These are phyloP conservation scores for Pantherophis guttatus DNA, from an alignment of 2,113 vertebrate species.

Conservation along the genomic window DNA sequence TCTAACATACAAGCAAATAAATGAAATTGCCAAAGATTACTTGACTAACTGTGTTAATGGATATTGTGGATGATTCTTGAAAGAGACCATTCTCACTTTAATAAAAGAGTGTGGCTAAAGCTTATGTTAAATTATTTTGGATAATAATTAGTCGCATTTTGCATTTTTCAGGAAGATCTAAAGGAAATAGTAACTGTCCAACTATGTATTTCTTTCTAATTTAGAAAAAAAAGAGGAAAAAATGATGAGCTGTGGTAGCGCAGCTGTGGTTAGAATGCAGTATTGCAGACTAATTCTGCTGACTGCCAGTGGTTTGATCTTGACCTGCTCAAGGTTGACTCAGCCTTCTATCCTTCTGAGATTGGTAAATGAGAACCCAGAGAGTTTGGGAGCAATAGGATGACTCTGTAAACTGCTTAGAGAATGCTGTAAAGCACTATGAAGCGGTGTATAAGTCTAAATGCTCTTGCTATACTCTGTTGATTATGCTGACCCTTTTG, in stretches of 20 bases:
- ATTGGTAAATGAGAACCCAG: neutral
- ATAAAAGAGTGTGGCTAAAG: neutral
- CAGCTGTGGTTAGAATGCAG: neutral
- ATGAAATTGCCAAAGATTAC: neutral
- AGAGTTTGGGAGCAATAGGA: neutral
- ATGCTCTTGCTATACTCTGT: neutral
- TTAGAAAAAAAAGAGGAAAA: neutral
- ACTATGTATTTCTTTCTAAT: neutral
- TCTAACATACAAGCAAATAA: neutral
- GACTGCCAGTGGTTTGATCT: neutral
- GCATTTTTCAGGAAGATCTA: neutral
- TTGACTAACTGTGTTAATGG: neutral
- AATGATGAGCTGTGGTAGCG: neutral
- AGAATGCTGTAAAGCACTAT: neutral
- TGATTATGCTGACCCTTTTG: neutral
- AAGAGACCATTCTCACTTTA: neutral
- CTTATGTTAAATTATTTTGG: neutral
- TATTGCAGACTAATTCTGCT: neutral
- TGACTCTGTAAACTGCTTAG: neutral
- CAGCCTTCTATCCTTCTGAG: neutral
- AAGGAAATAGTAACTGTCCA: neutral
- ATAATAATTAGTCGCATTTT: neutral
- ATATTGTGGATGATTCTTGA: neutral
- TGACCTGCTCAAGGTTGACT: neutral
- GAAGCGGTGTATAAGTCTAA: neutral